A percentile compares a stretch with the other conserved stretches of the same genome.
Conservation (phyloP, 2,113 vertebrate genomes). For the Circaetus cinerascens region DNA sequence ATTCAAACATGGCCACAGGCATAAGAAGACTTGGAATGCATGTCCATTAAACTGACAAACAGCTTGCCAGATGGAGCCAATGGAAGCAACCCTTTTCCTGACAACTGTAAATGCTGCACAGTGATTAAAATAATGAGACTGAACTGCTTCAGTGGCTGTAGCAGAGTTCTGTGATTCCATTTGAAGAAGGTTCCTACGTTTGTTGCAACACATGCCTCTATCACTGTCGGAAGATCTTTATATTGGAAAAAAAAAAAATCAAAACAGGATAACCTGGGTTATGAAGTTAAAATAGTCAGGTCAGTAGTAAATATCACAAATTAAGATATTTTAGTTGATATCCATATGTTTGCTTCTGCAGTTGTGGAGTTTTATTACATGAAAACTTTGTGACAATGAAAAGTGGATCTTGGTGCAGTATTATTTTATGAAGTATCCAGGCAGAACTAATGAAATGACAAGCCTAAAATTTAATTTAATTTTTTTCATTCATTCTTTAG, state of each 20-base stretch:
- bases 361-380: background rate
- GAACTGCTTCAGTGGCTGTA: background rate
- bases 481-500: background rate
- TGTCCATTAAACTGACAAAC: slow-evolving; percentile 23
- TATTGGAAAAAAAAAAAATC: background rate
- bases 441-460: background rate
- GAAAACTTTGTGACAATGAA: background rate
- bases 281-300: background rate
- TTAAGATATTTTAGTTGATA: background rate
- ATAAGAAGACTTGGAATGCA: background rate
- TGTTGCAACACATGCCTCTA: background rate
- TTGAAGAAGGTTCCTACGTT: background rate
- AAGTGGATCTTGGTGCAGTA: background rate
- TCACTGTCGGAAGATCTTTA: background rate
- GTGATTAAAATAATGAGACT: slow-evolving; percentile 39
- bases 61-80: slow-evolving; percentile 9
- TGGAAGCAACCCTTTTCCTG: background rate
- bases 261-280: background rate
- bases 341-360: background rate
- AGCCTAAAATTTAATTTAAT: background rate
- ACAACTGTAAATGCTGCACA: background rate
- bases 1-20: background rate
- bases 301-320: background rate
- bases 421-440: background rate
- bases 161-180: background rate